Evolutionary conservation across 2,888 invertebrate species (phyloP).

Genomic region (Chloroclysta siterata): DNA sequence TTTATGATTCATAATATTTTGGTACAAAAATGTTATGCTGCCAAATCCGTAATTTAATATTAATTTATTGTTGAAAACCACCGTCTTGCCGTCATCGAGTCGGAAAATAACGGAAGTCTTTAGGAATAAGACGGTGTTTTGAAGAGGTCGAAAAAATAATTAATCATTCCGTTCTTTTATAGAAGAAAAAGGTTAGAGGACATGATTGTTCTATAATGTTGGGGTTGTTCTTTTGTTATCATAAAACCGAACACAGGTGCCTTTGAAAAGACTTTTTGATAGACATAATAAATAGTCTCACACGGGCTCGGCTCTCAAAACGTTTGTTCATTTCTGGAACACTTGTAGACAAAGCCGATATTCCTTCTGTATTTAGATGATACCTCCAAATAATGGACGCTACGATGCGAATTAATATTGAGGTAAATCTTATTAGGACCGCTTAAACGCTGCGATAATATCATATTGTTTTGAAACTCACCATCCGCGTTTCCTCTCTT

Average conservation of each 20-base stretch:
- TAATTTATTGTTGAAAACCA: conserved; percentile 78
- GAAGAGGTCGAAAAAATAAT: conserved; percentile 82
- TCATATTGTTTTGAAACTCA: conserved; percentile 83
- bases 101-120: conserved; percentile 84
- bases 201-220: conserved; percentile 77
- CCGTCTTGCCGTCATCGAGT: conserved; percentile 78
- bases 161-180: conserved; percentile 81
- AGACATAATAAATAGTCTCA: conserved; percentile 52
- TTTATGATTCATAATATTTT: not conserved
- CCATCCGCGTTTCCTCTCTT: conserved; percentile 80
- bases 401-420: conserved; percentile 82
- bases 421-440: conserved; percentile 84
- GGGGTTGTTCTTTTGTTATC: conserved; percentile 71
- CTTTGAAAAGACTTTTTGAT: conserved; percentile 39
- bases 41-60: conserved; percentile 76
- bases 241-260: conserved; percentile 54
- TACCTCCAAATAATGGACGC: conserved; percentile 80
- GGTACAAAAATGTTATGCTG: conserved; percentile 59
- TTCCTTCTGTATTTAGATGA: conserved; percentile 72
- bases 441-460: conserved; percentile 82
- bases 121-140: conserved; percentile 82
- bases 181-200: conserved; percentile 77
- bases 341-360: conserved; percentile 61
- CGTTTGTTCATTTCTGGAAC: conserved; percentile 52
- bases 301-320: conserved; percentile 49